Conservation (phyloP, 2,113 vertebrate genomes). For the Sceloporus undulatus region DNA sequence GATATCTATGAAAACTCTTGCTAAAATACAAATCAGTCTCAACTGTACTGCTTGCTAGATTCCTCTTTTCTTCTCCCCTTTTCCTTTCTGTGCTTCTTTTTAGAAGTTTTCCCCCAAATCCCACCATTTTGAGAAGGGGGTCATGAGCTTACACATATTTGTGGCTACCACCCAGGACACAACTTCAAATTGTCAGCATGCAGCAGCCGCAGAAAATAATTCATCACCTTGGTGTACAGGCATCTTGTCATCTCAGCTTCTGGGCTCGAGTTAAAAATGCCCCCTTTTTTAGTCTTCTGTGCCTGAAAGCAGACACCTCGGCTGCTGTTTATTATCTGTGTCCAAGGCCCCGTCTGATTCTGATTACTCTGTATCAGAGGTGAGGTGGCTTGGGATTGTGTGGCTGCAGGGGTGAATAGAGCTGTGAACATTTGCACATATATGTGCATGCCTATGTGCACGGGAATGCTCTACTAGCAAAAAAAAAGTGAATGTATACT, state of each 20-base stretch:
- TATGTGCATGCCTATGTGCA: no score
- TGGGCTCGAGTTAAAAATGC: fast-evolving
- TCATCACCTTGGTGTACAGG: not conserved
- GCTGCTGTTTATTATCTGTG: not conserved
- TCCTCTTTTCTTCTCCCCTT: not conserved
- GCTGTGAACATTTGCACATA: not conserved
- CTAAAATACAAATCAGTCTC: no score
- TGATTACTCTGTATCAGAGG: constrained; percentile 18
- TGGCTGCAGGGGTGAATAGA: not conserved
- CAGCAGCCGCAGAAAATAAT: not conserved
- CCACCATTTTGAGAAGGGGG: not conserved
- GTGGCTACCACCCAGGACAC: no score
- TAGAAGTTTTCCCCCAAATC: not conserved
- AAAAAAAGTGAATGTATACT: not conserved
- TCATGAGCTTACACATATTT: no score
- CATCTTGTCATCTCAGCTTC: not conserved
- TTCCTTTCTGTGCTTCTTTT: not conserved
- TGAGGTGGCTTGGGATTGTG: fast-evolving
- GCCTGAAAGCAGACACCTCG: fast-evolving
- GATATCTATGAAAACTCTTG: no score
- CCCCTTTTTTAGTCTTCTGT: not conserved
- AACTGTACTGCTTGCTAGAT: not conserved
- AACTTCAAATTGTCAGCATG: not conserved
- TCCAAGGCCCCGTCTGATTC: constrained; percentile 6
- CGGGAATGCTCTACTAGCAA: not conserved